phyloP scores from a whole-genome alignment of 2,113 vertebrate species.

The Epinephelus moara region DNA sequence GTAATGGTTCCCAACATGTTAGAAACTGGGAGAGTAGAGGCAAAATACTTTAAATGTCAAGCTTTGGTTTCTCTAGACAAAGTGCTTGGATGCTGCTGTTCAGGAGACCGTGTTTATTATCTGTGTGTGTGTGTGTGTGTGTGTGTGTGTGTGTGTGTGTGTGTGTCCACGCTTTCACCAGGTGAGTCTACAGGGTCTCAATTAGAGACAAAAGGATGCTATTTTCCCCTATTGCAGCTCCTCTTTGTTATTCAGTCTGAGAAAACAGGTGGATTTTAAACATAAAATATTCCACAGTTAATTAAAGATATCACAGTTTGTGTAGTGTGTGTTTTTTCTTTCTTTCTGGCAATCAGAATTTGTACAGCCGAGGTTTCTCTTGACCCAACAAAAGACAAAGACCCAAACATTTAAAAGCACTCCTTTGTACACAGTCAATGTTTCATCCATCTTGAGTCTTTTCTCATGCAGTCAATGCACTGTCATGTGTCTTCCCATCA shows the following conservation, averaged over 20 bases:
- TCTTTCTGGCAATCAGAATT: no score
- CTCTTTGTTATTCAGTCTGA: slow-evolving; percentile 13
- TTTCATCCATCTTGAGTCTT: not conserved
- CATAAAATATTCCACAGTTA: slow-evolving; percentile 22
- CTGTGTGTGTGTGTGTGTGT: not conserved
- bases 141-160: not conserved
- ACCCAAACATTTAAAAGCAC: slow-evolving; percentile 4
- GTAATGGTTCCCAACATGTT: not conserved
- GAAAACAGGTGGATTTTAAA: slow-evolving; percentile 12
- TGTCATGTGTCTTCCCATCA: slow-evolving; percentile 45
- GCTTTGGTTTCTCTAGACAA: not conserved
- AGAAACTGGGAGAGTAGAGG: not conserved
- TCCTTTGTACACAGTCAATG: not conserved
- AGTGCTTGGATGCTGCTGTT: not conserved
- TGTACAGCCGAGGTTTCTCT: no score
- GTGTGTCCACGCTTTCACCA: not conserved
- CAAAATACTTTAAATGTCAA: not conserved
- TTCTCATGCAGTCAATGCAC: not conserved
- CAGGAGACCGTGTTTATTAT: not conserved
- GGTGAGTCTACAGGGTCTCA: slow-evolving; percentile 18
- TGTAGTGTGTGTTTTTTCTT: not conserved
- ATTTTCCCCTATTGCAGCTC: not conserved
- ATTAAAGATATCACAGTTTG: slow-evolving; percentile 24
- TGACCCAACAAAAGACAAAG: not conserved
- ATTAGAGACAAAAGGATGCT: slow-evolving; percentile 12